Conservation (phyloP, 1,140 invertebrate genomes). For the Drosophila pallidifrons region DNA sequence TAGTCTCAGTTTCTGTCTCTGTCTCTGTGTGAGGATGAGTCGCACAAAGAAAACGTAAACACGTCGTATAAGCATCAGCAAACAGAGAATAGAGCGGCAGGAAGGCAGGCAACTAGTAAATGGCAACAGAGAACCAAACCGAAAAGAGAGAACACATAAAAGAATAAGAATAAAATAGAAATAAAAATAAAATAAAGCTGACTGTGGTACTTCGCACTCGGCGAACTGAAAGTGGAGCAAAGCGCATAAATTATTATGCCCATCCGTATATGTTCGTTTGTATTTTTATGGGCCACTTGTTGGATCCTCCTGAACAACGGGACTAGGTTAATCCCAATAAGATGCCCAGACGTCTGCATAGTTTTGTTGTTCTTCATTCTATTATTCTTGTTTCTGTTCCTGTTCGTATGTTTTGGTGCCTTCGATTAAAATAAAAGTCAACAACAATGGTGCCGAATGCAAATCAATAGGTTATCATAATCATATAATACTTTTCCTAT, state of each 20-base stretch:
- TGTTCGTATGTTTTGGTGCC: not conserved
- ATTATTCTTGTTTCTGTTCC: not conserved
- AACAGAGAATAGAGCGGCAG: slow-evolving; percentile 1
- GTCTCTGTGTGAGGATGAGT: slow-evolving; percentile 38
- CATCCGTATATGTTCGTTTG: slow-evolving; percentile 47
- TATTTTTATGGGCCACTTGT: slow-evolving; percentile 67
- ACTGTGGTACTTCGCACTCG: slow-evolving; percentile 32
- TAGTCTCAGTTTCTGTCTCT: slow-evolving; percentile 24
- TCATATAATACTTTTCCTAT: slow-evolving; percentile 1
- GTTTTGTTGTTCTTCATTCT: slow-evolving; percentile 19
- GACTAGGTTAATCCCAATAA: slow-evolving; percentile 57
- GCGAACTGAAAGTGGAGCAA: slow-evolving; percentile 35
- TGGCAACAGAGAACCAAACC: not conserved
- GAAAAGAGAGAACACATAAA: slow-evolving; percentile 43
- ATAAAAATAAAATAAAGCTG: slow-evolving; percentile 55
- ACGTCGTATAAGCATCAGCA: slow-evolving; percentile 48
- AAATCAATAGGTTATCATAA: slow-evolving; percentile 21
- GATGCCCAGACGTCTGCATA: slow-evolving; percentile 50
- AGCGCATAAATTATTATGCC: slow-evolving; percentile 60
- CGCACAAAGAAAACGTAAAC: slow-evolving; percentile 59
- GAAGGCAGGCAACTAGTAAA: not conserved
- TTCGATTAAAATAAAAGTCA: slow-evolving; percentile 32
- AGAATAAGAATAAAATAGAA: slow-evolving; percentile 58
- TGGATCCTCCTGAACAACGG: slow-evolving; percentile 35
- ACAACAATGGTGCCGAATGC: slow-evolving; percentile 15